Evolutionary conservation across 1,140 invertebrate genomes (phyloP).

Genomic region (Meloidogyne floridensis): DNA sequence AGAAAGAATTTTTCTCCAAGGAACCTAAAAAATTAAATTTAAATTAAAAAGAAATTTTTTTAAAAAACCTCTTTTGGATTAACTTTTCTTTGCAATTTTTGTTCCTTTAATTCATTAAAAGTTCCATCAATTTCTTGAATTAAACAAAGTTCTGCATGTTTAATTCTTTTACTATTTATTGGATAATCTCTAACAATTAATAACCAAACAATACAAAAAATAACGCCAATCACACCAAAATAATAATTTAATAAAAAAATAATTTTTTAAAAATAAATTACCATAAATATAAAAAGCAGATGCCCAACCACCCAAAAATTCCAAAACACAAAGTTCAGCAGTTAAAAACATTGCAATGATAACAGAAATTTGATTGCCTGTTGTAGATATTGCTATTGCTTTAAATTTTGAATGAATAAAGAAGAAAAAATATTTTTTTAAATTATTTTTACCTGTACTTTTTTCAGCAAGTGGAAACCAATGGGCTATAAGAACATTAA

Average conservation of each 20-base stretch:
- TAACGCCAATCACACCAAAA: conserved; percentile 53
- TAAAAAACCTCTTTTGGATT: conserved; percentile 6
- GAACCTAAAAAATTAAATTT: conserved; percentile 16
- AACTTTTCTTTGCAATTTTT: neutral
- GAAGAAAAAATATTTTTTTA: neutral
- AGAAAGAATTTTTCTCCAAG: conserved; percentile 49
- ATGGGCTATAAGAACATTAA: conserved; percentile 59
- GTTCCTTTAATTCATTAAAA: neutral
- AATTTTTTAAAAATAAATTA: conserved; percentile 18
- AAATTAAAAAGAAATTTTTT: conserved; percentile 27
- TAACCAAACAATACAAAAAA: conserved; percentile 56
- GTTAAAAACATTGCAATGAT: conserved; percentile 64
- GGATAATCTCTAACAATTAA: conserved; percentile 55
- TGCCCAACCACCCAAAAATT: conserved; percentile 58
- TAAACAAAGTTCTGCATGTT: conserved; percentile 40
- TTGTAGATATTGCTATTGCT: conserved; percentile 58
- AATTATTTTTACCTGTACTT: conserved; percentile 47
- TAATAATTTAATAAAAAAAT: conserved; percentile 15
- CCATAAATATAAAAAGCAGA: conserved; percentile 62
- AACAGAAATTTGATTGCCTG: conserved; percentile 64
- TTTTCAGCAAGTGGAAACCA: conserved; percentile 63
- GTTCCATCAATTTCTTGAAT: conserved; percentile 39
- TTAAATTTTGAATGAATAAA: conserved; percentile 18
- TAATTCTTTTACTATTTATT: conserved; percentile 42
- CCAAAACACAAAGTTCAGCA: conserved; percentile 62